Evolutionary conservation across 2,113 vertebrate genomes (phyloP).

Genomic region (Martes martes): DNA sequence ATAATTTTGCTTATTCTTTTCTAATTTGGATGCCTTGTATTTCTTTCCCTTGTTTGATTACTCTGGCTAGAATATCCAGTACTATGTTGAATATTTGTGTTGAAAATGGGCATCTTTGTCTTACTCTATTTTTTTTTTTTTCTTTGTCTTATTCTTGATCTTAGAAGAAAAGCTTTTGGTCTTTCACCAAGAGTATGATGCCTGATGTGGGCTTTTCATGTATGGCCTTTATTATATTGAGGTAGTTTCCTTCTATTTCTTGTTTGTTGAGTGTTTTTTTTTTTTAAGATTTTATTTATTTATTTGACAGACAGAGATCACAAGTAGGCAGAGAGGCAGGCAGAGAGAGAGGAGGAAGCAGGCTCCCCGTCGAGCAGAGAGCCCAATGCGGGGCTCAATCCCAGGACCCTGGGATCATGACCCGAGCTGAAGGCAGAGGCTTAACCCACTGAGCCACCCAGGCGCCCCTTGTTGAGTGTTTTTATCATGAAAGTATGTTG

Average conservation of each 20-base stretch:
- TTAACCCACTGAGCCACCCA: no score
- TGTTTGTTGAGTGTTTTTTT: neutral
- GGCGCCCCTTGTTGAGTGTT: neutral
- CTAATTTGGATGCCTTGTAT: neutral
- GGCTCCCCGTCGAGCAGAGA: no score
- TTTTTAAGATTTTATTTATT: no score
- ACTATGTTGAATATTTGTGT: neutral
- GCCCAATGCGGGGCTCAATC: no score
- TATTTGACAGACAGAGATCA: no score
- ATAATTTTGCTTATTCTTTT: neutral
- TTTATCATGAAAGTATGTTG: neutral
- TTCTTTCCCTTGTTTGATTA: neutral
- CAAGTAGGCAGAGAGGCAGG: no score
- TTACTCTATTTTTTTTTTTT: neutral
- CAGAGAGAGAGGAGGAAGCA: no score
- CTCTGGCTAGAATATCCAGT: neutral
- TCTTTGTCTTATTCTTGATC: neutral
- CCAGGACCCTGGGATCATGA: no score
- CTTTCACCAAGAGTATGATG: neutral
- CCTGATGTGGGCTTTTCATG: neutral
- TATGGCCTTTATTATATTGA: neutral
- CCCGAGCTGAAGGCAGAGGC: no score
- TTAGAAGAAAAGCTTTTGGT: neutral
- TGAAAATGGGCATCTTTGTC: neutral
- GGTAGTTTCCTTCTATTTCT: neutral